Evolutionary conservation across 2,888 invertebrate genomes (phyloP).

Genomic region (Synergus gifuensis): DNA sequence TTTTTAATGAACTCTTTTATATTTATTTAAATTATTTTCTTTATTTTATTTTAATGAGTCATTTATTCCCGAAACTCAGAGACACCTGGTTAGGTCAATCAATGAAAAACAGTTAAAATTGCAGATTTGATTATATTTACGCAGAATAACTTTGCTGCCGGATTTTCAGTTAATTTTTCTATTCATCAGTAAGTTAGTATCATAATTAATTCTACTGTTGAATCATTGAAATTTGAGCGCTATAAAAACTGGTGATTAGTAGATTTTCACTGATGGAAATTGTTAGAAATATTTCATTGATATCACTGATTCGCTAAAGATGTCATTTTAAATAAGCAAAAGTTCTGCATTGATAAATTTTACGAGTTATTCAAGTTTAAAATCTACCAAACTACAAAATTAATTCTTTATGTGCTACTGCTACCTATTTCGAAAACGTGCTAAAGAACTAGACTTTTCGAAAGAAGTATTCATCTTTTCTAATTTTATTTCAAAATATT

Average conservation of each 20-base stretch:
- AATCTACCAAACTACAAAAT: neutral
- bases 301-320: neutral
- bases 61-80: neutral
- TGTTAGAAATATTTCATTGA: too few relatives aligned
- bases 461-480: neutral
- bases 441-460: constrained; percentile 14
- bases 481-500: neutral
- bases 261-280: too few relatives aligned
- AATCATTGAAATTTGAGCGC: too few relatives aligned
- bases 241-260: too few relatives aligned
- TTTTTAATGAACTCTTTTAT: neutral
- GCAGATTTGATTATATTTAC: too few relatives aligned
- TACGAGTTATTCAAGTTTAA: neutral
- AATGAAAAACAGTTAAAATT: neutral
- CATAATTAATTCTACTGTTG: neutral
- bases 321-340: neutral
- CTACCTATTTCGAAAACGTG: constrained; percentile 7
- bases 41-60: neutral
- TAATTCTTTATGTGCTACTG: neutral
- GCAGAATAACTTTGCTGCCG: too few relatives aligned
- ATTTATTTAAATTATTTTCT: neutral
- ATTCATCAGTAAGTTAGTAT: neutral
- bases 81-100: neutral
- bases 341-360: neutral
- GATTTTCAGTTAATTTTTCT: neutral